Percentiles rank a stretch among this genome's conserved stretches.
phyloP scores from a whole-genome alignment of 2,113 vertebrate genomes.

The Lanius collurio region DNA sequence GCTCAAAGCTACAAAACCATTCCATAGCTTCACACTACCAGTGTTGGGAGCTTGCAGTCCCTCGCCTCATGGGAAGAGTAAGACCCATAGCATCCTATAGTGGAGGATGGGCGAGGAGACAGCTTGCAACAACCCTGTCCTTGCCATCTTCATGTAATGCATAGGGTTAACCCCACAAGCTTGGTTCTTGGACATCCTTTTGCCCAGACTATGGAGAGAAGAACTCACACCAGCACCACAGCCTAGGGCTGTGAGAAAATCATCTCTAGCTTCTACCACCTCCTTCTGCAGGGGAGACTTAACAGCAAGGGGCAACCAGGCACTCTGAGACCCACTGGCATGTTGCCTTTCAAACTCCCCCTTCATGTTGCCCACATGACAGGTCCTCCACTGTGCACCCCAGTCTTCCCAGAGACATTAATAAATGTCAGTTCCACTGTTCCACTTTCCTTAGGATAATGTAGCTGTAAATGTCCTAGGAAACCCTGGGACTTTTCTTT shows the following conservation, averaged over 20 bases:
- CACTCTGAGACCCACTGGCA: not conserved
- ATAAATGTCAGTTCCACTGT: not conserved
- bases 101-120: not conserved
- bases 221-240: not conserved
- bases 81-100: not conserved
- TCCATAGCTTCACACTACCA: not conserved
- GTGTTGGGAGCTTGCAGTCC: not conserved
- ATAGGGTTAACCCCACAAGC: not conserved
- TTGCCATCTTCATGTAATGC: not conserved
- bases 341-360: not conserved
- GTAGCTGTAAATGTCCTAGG: not conserved
- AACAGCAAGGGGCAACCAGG: not conserved
- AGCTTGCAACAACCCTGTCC: not conserved
- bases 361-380: not conserved
- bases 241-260: not conserved
- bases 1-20: not conserved
- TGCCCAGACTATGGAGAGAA: not conserved
- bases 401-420: not conserved
- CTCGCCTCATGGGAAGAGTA: not conserved
- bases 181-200: not conserved
- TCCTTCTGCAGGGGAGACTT: not conserved
- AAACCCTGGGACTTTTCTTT: not conserved
- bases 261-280: not conserved
- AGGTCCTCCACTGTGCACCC: rapidly evolving
- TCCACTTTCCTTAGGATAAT: not conserved